Conservation (phyloP, 2,888 invertebrate species). For the Eupeodes luniger region DNA sequence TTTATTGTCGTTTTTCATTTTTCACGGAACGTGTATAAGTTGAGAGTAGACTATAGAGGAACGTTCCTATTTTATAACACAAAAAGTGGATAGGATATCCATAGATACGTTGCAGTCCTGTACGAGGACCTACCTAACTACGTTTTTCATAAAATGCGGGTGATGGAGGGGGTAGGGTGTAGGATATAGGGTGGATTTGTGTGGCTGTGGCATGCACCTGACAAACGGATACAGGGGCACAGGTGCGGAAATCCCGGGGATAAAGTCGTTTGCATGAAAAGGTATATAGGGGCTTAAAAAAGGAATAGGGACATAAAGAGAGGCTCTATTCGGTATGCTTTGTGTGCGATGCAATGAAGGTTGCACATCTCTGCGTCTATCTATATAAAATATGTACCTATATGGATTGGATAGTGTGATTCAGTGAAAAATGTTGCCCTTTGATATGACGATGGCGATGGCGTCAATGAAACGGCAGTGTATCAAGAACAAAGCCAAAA, state of each 20-base stretch:
- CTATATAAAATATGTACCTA: no score
- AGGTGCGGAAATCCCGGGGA: conserved; percentile 62
- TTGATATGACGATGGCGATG: conserved; percentile 15
- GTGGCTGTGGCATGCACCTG: conserved; percentile 46
- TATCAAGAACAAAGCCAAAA: conserved; percentile 29
- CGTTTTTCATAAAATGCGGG: neutral
- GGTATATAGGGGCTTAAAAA: neutral
- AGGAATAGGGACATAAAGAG: conserved; percentile 6
- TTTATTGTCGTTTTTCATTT: conserved; percentile 52
- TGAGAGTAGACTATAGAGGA: neutral
- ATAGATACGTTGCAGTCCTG: conserved; percentile 13
- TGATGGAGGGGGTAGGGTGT: no score
- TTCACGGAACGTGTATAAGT: conserved; percentile 16
- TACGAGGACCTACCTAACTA: no score
- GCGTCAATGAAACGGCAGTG: conserved; percentile 16
- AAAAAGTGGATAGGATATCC: conserved; percentile 44
- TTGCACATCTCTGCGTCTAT: conserved; percentile 29
- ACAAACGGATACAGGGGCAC: conserved; percentile 67
- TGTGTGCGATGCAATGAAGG: conserved; percentile 56
- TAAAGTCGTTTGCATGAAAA: conserved; percentile 48
- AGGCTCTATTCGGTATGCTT: conserved; percentile 31
- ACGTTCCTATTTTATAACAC: conserved; percentile 18
- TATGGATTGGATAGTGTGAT: conserved; percentile 32
- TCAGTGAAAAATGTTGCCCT: conserved; percentile 50
- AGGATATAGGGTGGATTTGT: no score